Conservation (phyloP, 2,113 vertebrate species). For the Accipiter cooperii region DNA sequence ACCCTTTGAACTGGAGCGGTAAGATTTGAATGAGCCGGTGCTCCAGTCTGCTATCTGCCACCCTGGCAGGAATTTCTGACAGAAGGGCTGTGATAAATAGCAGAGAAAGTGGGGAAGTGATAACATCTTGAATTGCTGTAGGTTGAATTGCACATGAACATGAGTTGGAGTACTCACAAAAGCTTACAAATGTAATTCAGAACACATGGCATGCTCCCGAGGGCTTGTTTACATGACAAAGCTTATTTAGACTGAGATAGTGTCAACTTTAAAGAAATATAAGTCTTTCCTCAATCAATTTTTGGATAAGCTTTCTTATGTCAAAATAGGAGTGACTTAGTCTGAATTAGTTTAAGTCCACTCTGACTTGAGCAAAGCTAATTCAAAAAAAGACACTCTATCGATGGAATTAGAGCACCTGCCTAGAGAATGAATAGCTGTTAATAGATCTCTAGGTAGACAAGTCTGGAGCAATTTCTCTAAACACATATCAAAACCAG, state of each 20-base stretch:
- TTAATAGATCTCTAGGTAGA: neutral
- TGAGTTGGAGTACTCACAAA: neutral
- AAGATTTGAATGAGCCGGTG: neutral
- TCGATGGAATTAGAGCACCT: neutral
- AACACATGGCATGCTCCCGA: neutral
- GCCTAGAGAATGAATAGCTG: neutral
- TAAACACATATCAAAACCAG: neutral
- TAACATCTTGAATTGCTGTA: neutral
- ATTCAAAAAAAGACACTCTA: neutral
- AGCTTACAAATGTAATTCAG: neutral
- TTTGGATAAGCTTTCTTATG: neutral
- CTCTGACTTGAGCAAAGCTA: neutral
- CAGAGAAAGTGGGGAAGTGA: neutral
- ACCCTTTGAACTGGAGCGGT: neutral
- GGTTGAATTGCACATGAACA: neutral
- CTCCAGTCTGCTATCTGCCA: neutral
- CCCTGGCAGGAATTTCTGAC: neutral
- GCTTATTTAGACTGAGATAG: neutral
- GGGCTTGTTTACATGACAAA: neutral
- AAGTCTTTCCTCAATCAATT: neutral
- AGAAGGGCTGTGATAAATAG: neutral
- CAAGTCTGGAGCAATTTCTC: neutral
- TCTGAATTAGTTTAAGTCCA: neutral
- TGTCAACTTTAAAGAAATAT: neutral
- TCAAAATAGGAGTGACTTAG: neutral